Percentiles rank a stretch among this genome's conserved stretches.
Conservation (phyloP, 2,797 vertebrate species). For the Nasua narica region DNA sequence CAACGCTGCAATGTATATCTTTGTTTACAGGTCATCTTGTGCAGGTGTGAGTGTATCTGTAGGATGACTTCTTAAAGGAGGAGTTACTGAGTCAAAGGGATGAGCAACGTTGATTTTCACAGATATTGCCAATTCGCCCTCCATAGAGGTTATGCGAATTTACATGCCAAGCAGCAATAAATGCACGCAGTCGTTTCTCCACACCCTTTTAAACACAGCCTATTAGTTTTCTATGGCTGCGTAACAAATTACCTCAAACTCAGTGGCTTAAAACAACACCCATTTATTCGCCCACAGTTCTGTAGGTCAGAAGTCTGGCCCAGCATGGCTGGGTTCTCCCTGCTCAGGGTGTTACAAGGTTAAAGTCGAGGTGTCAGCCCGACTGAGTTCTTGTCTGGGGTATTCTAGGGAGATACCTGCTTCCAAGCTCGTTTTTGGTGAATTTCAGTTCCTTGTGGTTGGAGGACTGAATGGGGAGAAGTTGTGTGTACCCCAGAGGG, state of each 20-base stretch:
- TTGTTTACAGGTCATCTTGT: not conserved
- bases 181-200: constrained; percentile 1
- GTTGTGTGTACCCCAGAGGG: not conserved
- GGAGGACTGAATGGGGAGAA: not conserved
- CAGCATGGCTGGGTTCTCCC: not conserved
- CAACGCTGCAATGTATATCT: not conserved
- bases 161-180: not conserved
- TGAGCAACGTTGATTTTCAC: constrained; percentile 38
- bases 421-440: not conserved
- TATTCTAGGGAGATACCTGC: not conserved
- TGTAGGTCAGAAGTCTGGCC: constrained; percentile 15
- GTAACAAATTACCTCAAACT: constrained; percentile 14
- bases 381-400: not conserved
- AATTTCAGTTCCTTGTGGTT: constrained; percentile 2
- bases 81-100: constrained; percentile 23
- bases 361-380: not conserved
- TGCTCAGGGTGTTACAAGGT: not conserved
- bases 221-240: constrained; percentile 30
- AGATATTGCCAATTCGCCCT: constrained; percentile 29
- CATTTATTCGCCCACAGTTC: constrained; percentile 10
- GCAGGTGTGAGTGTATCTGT: not conserved
- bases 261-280: constrained; percentile 40
- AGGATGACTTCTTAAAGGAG: constrained; percentile 32
- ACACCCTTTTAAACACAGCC: constrained; percentile 46
- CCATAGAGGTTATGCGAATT: not conserved